A percentile compares a stretch with the other conserved stretches of the same genome.
These are phyloP conservation scores for Megaustenia siamemsis DNA, from an alignment of 2,888 invertebrate genomes.

Conservation along the genomic window DNA sequence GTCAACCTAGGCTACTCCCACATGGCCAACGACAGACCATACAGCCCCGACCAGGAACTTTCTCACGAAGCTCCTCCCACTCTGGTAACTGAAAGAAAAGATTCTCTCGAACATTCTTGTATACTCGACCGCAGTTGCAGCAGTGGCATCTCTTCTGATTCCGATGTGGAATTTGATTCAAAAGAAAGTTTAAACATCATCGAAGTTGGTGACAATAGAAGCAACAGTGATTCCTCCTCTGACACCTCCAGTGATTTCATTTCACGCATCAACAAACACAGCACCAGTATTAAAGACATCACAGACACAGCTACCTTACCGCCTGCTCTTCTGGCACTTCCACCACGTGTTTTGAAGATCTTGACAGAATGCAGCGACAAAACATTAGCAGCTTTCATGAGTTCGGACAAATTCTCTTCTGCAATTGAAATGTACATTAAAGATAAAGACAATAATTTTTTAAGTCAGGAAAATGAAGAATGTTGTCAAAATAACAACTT, in stretches of 20 bases:
- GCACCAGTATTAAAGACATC: too few relatives aligned
- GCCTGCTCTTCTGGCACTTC: not conserved
- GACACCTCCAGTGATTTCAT: not conserved
- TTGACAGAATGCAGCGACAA: conserved; percentile 42
- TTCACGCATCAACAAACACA: not conserved
- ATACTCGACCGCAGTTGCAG: conserved; percentile 54
- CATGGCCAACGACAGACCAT: conserved; percentile 68
- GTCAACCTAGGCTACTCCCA: conserved; percentile 84
- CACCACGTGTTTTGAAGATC: conserved; percentile 62
- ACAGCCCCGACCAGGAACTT: conserved; percentile 59
- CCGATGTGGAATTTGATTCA: conserved; percentile 63
- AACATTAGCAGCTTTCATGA: conserved; percentile 24
- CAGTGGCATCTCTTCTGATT: conserved; percentile 62
- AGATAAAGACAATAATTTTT: not conserved
- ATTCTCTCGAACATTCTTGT: not conserved
- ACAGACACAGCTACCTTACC: not conserved
- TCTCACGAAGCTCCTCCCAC: not conserved
- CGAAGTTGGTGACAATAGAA: not conserved
- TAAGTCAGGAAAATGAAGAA: not conserved
- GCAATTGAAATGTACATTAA: not conserved
- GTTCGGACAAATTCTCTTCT: conserved; percentile 1
- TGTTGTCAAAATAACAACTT: not conserved
- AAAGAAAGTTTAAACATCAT: not conserved
- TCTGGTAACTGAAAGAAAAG: conserved; percentile 30
- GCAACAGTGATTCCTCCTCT: not conserved